Percentiles rank a stretch among this genome's conserved stretches.
phyloP scores from a whole-genome alignment of 2,888 invertebrate species.

The Sthenelais limicola region DNA sequence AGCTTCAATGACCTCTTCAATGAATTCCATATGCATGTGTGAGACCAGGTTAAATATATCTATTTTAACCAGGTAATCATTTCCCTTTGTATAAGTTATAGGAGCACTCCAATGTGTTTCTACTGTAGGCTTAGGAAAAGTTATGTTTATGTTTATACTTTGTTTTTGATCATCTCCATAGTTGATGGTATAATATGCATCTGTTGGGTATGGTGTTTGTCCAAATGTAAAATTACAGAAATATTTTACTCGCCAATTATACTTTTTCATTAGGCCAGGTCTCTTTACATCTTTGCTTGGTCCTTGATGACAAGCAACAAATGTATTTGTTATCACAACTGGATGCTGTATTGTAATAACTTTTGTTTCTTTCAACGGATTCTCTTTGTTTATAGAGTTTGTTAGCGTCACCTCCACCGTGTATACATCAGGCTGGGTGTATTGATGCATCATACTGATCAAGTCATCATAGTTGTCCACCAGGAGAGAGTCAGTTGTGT shows the following conservation, averaged over 20 bases:
- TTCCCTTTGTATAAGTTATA: background rate
- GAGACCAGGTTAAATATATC: slow-evolving; percentile 13
- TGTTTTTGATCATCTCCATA: slow-evolving; percentile 3
- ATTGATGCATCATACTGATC: slow-evolving; percentile 1
- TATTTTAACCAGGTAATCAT: background rate
- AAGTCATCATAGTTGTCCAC: background rate
- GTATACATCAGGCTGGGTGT: background rate
- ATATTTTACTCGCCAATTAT: background rate
- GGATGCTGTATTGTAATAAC: slow-evolving; percentile 5
- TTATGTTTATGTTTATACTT: too few species aligned
- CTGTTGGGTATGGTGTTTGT: background rate
- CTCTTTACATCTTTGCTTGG: background rate
- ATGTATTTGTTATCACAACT: background rate
- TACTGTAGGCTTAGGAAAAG: too few species aligned
- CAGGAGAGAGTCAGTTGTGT: background rate
- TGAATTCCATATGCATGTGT: background rate
- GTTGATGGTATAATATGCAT: background rate
- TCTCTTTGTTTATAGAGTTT: too few species aligned
- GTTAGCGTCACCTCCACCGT: background rate
- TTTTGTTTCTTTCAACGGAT: too few species aligned
- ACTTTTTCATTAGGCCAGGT: background rate
- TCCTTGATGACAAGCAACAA: background rate
- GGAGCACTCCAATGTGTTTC: too few species aligned
- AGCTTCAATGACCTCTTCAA: background rate
- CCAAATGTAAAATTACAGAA: background rate